Evolutionary conservation across 1,140 invertebrate species (phyloP).

Genomic region (Anastrepha ludens): DNA sequence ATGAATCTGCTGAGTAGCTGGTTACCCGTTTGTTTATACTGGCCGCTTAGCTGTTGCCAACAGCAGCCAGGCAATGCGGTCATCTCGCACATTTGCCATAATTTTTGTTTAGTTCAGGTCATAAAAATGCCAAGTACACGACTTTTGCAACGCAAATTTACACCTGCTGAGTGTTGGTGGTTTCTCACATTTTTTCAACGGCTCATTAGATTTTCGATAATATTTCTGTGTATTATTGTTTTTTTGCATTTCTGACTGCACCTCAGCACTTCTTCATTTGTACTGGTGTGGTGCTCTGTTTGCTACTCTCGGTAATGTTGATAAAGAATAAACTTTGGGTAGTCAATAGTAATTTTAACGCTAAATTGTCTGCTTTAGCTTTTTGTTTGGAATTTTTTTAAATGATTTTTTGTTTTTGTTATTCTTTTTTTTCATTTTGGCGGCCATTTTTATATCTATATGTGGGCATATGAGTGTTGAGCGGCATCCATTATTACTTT

Average conservation of each 20-base stretch:
- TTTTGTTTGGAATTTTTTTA: too few species aligned
- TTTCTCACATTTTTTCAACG: background rate
- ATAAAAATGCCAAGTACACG: slow-evolving; percentile 43
- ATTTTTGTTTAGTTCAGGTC: background rate
- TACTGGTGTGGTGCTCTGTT: too few species aligned
- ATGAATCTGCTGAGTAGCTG: slow-evolving; percentile 29
- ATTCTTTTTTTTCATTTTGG: background rate
- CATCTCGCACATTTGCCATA: slow-evolving; percentile 35
- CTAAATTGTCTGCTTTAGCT: too few species aligned
- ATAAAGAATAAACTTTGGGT: too few species aligned
- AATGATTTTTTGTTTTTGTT: background rate
- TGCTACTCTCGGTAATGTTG: too few species aligned
- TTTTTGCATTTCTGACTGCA: too few species aligned
- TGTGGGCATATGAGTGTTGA: background rate
- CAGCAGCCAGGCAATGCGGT: background rate
- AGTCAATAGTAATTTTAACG: too few species aligned
- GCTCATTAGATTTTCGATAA: too few species aligned
- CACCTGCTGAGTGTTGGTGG: background rate
- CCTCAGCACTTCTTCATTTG: too few species aligned
- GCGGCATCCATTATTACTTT: background rate
- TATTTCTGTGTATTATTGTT: too few species aligned
- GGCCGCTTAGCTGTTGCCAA: background rate
- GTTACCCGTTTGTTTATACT: background rate
- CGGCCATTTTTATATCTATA: background rate
- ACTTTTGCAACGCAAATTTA: slow-evolving; percentile 3